Percentiles rank a stretch among this genome's conserved stretches.
Evolutionary conservation across 2,888 invertebrate species (phyloP).

Genomic region (Alentia gelatinosa): DNA sequence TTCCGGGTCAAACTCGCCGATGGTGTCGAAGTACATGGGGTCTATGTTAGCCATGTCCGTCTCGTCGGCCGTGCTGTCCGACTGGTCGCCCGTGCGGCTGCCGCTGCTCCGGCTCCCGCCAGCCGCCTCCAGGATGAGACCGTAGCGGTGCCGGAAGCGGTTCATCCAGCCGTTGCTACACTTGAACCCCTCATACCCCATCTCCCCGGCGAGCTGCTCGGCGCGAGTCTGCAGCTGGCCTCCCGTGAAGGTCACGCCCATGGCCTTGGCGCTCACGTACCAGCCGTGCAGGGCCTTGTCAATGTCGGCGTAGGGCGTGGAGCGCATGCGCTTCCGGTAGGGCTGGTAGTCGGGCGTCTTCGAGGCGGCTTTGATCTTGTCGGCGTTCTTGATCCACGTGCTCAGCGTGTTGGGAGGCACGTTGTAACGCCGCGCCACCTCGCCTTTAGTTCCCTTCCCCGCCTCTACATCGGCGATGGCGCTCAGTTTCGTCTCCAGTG

Average conservation of each 20-base stretch:
- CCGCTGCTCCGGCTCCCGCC: neutral
- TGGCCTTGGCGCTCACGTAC: constrained; percentile 29
- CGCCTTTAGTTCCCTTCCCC: neutral
- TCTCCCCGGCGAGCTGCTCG: constrained; percentile 37
- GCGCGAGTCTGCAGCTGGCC: constrained; percentile 22
- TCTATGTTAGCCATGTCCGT: constrained; percentile 7
- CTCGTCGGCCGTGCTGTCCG: neutral
- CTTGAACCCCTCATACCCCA: constrained; percentile 32
- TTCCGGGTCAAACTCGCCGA: constrained; percentile 13
- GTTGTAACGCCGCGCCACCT: constrained; percentile 10
- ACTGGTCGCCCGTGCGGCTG: neutral
- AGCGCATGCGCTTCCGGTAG: neutral
- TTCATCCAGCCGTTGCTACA: constrained; percentile 24
- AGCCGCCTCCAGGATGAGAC: neutral
- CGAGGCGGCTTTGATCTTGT: constrained; percentile 28
- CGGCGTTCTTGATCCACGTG: constrained; percentile 53
- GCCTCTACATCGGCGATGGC: constrained; percentile 37
- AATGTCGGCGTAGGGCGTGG: constrained; percentile 33
- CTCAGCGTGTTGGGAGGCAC: constrained; percentile 37
- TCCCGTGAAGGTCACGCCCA: constrained; percentile 17
- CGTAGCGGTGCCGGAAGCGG: constrained; percentile 15
- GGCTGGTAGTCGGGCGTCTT: constrained; percentile 3
- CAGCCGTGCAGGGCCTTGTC: constrained; percentile 11
- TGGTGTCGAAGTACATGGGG: constrained; percentile 46
- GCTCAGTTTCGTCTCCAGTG: constrained; percentile 4